These are phyloP conservation scores for Acrocephalus kingi DNA, from an alignment of 2,113 vertebrate genomes.

Conservation along the genomic window DNA sequence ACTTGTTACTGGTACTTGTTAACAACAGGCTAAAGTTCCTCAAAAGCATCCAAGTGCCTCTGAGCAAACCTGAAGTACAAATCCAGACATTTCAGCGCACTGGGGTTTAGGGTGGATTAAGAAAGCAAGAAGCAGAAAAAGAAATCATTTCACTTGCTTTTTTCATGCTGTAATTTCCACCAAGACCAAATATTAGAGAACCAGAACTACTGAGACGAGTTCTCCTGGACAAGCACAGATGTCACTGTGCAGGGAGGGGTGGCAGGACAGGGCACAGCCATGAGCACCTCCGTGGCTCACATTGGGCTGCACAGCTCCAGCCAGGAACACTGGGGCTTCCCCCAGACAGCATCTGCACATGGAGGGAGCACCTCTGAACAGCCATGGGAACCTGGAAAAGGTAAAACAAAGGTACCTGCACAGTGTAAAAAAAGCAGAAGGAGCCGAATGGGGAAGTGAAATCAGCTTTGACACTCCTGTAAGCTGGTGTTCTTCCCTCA, in stretches of 20 bases:
- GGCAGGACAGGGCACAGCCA: background rate
- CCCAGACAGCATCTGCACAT: background rate
- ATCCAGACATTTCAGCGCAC: background rate
- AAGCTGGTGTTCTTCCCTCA: background rate
- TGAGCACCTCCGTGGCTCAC: fast-evolving
- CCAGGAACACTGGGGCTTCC: fast-evolving
- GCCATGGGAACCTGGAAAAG: fast-evolving
- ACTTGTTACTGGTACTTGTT: background rate
- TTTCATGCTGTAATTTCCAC: background rate
- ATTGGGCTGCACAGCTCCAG: background rate
- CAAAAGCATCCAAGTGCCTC: background rate
- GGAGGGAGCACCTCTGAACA: background rate
- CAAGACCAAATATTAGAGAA: background rate
- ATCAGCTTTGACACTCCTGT: fast-evolving
- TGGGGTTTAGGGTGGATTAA: background rate
- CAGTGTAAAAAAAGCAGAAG: background rate
- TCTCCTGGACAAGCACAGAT: fast-evolving
- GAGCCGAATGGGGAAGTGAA: background rate
- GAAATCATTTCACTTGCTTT: background rate
- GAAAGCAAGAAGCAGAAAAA: background rate
- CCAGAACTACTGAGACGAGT: background rate
- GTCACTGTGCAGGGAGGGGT: too few species aligned
- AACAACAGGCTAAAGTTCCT: background rate
- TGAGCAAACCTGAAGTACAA: background rate
- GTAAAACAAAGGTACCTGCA: background rate